Conservation (phyloP, 1,140 invertebrate genomes). For the Triops longicaudatus region DNA sequence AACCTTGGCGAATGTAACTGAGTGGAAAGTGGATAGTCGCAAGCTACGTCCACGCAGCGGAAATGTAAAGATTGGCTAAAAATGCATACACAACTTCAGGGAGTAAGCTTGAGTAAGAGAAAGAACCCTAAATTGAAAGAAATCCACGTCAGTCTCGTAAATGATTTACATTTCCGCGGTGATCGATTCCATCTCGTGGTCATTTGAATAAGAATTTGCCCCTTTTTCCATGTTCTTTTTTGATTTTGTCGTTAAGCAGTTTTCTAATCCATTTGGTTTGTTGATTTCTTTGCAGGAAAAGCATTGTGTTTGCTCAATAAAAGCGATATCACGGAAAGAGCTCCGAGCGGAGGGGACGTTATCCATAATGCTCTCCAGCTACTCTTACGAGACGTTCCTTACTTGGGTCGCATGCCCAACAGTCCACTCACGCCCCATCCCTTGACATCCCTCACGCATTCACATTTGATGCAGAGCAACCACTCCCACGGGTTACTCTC, state of each 20-base stretch:
- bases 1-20: neutral
- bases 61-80: neutral
- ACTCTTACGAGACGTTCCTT: conserved; percentile 67
- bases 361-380: conserved; percentile 86
- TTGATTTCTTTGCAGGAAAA: conserved; percentile 54
- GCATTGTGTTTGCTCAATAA: conserved; percentile 82
- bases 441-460: conserved; percentile 44
- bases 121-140: neutral
- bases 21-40: neutral
- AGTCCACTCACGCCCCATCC: conserved; percentile 66
- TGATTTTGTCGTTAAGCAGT: conserved; percentile 23
- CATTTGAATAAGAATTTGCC: conserved; percentile 9
- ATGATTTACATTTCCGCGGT: neutral
- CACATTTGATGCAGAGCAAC: neutral
- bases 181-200: conserved; percentile 12
- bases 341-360: conserved; percentile 83
- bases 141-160: neutral
- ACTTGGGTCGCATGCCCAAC: conserved; percentile 62
- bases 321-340: conserved; percentile 77
- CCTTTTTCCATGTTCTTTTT: conserved; percentile 22
- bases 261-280: conserved; percentile 22
- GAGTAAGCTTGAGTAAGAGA: neutral
- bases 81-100: neutral
- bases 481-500: conserved; percentile 32
- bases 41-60: neutral